A percentile compares a stretch with the other conserved stretches of the same genome.
phyloP scores from a whole-genome alignment of 2,888 invertebrate species.

The Cerceris rybyensis region DNA sequence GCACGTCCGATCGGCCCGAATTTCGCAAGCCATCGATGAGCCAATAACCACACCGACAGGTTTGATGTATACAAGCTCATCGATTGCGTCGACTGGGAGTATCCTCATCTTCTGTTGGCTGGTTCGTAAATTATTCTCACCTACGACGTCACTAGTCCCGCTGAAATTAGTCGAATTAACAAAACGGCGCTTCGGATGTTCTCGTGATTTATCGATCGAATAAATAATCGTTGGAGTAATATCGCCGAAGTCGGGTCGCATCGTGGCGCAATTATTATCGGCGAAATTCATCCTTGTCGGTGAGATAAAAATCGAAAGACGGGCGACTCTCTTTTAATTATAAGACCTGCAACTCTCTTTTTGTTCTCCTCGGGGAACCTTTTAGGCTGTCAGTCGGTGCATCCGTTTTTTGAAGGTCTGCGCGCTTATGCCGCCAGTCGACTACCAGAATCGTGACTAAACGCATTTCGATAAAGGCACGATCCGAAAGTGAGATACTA shows the following conservation, averaged over 20 bases:
- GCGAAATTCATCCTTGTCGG: neutral
- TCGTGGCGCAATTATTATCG: constrained; percentile 5
- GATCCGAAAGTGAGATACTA: constrained; percentile 48
- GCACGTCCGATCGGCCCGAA: no score
- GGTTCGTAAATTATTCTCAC: constrained; percentile 32
- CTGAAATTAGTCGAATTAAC: constrained; percentile 26
- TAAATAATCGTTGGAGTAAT: constrained; percentile 11
- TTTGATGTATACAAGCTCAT: constrained; percentile 48
- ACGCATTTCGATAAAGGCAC: constrained; percentile 52
- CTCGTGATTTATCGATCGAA: constrained; percentile 32
- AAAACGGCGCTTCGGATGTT: constrained; percentile 5
- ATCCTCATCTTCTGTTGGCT: neutral
- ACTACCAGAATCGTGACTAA: constrained; percentile 49
- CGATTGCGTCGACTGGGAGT: constrained; percentile 25
- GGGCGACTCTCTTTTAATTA: constrained; percentile 49
- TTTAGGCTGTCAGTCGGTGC: constrained; percentile 32
- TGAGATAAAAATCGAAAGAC: constrained; percentile 25
- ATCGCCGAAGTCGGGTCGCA: neutral
- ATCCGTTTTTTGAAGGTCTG: constrained; percentile 25
- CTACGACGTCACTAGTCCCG: constrained; percentile 20
- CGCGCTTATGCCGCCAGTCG: constrained; percentile 23
- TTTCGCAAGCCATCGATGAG: no score
- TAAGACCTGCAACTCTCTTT: constrained; percentile 25
- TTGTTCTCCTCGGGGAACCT: constrained; percentile 22
- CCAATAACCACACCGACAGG: neutral